Percentiles rank a stretch among this genome's conserved stretches.
These are phyloP conservation scores for Pipra filicauda DNA, from an alignment of 2,113 vertebrate genomes.

Conservation along the genomic window DNA sequence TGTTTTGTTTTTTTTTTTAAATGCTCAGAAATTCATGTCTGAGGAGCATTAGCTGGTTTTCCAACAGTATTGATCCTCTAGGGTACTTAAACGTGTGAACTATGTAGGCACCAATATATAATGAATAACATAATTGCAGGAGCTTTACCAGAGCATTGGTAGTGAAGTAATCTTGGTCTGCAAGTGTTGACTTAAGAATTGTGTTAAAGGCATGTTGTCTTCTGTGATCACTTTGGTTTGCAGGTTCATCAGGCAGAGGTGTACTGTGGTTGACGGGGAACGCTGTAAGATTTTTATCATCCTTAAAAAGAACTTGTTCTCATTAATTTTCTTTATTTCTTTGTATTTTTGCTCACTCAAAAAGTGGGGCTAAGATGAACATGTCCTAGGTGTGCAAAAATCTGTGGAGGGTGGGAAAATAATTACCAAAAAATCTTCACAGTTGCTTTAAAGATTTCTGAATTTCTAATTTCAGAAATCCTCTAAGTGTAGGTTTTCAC, in stretches of 20 bases:
- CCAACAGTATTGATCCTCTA: neutral
- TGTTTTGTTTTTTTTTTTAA: neutral
- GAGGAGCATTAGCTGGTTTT: neutral
- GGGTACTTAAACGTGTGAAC: neutral
- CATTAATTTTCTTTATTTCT: neutral
- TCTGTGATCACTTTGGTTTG: neutral
- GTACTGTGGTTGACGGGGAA: neutral
- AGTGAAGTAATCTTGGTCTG: neutral
- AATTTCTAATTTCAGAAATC: neutral
- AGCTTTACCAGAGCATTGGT: neutral
- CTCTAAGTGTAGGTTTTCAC: neutral
- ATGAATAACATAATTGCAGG: neutral
- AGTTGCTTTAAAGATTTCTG: neutral
- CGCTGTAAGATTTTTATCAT: neutral
- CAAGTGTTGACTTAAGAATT: neutral
- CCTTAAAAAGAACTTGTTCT: neutral
- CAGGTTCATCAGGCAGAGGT: neutral
- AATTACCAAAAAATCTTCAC: neutral
- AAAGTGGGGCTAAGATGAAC: neutral
- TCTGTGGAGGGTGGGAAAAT: neutral
- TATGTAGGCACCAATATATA: neutral
- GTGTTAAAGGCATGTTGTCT: neutral
- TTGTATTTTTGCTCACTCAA: neutral
- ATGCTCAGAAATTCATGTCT: neutral
- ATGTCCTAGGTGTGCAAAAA: fast-evolving